phyloP scores from a whole-genome alignment of 2,888 invertebrate genomes.

The Rotaria magnacalcarata region DNA sequence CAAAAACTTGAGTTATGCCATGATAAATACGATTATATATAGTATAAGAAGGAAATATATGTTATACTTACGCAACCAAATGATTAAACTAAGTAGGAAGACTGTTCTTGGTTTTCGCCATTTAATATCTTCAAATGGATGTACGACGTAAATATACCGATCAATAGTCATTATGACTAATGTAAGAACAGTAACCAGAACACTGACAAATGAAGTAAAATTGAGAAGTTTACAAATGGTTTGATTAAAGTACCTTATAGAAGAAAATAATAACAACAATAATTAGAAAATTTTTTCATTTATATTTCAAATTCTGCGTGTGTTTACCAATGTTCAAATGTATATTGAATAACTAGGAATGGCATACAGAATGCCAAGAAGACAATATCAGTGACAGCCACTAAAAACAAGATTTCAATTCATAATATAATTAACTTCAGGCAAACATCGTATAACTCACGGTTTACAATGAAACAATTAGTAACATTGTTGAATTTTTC shows the following conservation, averaged over 20 bases:
- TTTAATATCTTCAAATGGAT: conserved; percentile 32
- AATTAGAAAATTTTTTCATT: too few relatives aligned
- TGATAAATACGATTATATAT: too few relatives aligned
- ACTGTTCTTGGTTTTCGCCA: conserved; percentile 40
- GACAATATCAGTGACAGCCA: conserved; percentile 43
- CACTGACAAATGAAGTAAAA: conserved; percentile 35
- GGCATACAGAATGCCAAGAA: conserved; percentile 45
- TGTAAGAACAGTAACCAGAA: conserved; percentile 44
- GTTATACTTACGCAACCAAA: conserved; percentile 36
- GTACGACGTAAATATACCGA: conserved; percentile 39
- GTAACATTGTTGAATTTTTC: conserved; percentile 44
- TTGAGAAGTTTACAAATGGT: conserved; percentile 11
- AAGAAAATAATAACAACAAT: background rate
- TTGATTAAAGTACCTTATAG: background rate
- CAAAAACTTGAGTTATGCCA: too few relatives aligned
- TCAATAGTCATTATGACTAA: conserved; percentile 45
- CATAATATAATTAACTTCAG: background rate
- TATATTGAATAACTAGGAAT: conserved; percentile 38
- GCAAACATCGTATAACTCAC: background rate
- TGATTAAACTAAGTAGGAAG: conserved; percentile 30
- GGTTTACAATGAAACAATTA: conserved; percentile 45
- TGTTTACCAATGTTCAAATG: conserved; percentile 40
- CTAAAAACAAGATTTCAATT: background rate
- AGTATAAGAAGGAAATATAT: too few relatives aligned
- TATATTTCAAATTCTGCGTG: background rate